Conservation (phyloP, 2,113 vertebrate genomes). For the Brachypteracias leptosomus region DNA sequence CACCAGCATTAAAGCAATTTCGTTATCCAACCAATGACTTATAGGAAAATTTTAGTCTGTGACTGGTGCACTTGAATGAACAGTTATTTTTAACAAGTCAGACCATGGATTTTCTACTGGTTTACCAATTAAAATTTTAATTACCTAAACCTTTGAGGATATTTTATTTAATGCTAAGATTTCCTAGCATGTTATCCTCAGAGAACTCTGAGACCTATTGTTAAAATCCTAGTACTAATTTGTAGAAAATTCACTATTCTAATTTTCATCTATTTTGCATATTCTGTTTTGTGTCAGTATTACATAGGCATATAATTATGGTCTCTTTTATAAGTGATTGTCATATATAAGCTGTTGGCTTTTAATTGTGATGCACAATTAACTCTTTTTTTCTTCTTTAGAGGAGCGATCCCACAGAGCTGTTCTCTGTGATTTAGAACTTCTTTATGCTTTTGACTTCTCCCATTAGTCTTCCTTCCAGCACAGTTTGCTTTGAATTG, state of each 20-base stretch:
- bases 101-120: not conserved
- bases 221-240: not conserved
- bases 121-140: conserved; percentile 9
- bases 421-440: not conserved
- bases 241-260: not conserved
- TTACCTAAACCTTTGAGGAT: not conserved
- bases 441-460: not conserved
- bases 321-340: not conserved
- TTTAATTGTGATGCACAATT: not conserved
- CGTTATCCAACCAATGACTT: not conserved
- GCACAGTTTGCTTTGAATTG: not conserved
- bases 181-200: not conserved
- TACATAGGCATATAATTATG: not conserved
- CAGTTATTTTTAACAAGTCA: not conserved
- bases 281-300: not conserved
- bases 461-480: not conserved
- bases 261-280: not conserved
- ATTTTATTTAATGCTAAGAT: not conserved
- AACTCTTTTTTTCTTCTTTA: not conserved
- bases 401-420: not conserved
- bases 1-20: not conserved
- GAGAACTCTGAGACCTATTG: not conserved
- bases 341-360: not conserved
- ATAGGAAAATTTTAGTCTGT: not conserved
- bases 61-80: not conserved